Evolutionary conservation across 2,888 invertebrate species (phyloP), one percentile per base, ranked within the genome.

Genomic region (Arenicola marina): DNA sequence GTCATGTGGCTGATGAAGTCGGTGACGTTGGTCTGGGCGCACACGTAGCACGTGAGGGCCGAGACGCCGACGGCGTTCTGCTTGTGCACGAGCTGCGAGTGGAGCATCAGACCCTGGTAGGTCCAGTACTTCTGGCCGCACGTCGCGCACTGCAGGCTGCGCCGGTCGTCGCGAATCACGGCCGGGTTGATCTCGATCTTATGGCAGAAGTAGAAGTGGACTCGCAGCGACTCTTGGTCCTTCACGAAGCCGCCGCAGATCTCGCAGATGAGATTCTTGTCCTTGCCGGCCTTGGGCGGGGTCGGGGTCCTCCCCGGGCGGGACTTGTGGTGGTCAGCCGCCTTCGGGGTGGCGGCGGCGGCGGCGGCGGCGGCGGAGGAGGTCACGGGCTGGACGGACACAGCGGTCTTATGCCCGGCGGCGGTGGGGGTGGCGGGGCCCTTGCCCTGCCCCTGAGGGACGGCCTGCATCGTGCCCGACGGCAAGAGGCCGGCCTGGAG

Each of bases 141-240:
- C 84, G 95, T 94, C 84, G 95, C 94, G 85, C 96, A 96, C 85
- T 93, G 94, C 71, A 96, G 87, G 53, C 95, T 95, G 62, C 96
- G 94, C 92, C 66, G 61, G 21, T 72, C 68, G 7, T 74, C 67
- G 29, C 71, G 73, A 58, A 80, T 77, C 34, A 78, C 70, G 28
- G 72, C 71, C 63, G 73, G 73, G n/a, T 78, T 76, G 67, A 80
- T 73, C 57, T 80, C 78, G 44, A 79, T 76, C 88, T 95, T 95
- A 84, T 96, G 96, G 82, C 95, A 95, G 92, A 94, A 95, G 80
- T 94, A 95, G 93, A 96, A 95, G 81, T 96, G 96, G 83, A 95
- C 95, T 69, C 95, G 87, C 68, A 96, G 85, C 80, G 95, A 94
- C 77, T 95, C 94, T 78, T 95, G 87, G 84, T 96, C 95, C 86